Conservation (phyloP, 2,797 vertebrate species). For the Hephaestus fuliginosus region DNA sequence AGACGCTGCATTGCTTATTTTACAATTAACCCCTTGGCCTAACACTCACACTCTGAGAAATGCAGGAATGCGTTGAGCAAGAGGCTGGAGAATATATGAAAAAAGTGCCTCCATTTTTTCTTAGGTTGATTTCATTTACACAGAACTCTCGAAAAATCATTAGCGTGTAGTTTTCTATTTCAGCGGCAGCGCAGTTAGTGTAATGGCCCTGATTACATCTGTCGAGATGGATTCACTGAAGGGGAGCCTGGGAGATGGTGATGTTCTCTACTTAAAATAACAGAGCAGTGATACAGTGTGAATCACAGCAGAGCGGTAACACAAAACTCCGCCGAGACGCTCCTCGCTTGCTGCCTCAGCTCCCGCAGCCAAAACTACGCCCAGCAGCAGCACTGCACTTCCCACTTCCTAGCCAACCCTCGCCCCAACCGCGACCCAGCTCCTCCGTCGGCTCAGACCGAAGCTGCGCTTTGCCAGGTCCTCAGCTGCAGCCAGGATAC, state of each 20-base stretch:
- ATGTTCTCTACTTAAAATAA: slow-evolving; percentile 65
- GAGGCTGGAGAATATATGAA: slow-evolving; percentile 29
- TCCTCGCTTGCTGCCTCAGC: slow-evolving; percentile 37
- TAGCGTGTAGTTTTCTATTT: slow-evolving; percentile 61
- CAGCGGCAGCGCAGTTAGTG: slow-evolving; percentile 55
- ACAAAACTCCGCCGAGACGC: slow-evolving; percentile 66
- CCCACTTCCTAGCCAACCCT: slow-evolving; percentile 47
- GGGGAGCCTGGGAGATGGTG: slow-evolving; percentile 57
- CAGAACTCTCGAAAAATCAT: slow-evolving; percentile 59
- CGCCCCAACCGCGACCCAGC: slow-evolving; percentile 29
- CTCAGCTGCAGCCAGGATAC: slow-evolving; percentile 55
- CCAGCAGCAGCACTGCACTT: slow-evolving; percentile 52
- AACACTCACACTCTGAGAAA: slow-evolving; percentile 29
- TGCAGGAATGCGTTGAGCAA: slow-evolving; percentile 48
- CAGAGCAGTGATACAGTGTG: slow-evolving; percentile 64
- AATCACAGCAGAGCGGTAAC: slow-evolving; percentile 68
- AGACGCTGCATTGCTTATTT: slow-evolving; percentile 27
- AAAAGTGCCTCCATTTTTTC: slow-evolving; percentile 43
- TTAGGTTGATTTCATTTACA: slow-evolving; percentile 52
- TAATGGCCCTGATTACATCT: slow-evolving; percentile 70
- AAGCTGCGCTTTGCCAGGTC: slow-evolving; percentile 49
- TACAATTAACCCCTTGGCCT: slow-evolving; percentile 36
- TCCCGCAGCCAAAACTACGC: slow-evolving; percentile 55
- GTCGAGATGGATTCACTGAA: slow-evolving; percentile 63
- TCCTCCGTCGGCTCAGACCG: slow-evolving; percentile 44